phyloP scores from a whole-genome alignment of 1,140 invertebrate species.

The Pectinophora gossypiella region DNA sequence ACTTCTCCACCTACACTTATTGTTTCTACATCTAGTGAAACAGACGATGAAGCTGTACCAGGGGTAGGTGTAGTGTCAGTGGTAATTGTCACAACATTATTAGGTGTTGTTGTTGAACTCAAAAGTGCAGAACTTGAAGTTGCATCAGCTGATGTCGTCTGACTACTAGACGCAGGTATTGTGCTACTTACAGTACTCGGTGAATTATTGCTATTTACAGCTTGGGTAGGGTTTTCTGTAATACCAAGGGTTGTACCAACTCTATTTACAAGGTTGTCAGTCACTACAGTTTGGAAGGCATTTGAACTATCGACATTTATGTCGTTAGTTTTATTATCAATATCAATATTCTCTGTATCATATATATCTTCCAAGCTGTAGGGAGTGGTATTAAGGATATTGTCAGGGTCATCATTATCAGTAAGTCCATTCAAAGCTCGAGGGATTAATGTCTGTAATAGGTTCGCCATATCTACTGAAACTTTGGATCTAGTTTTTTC shows the following conservation, averaged over 20 bases:
- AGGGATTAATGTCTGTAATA: slow-evolving; percentile 57
- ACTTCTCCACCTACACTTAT: slow-evolving; percentile 14
- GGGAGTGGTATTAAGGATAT: slow-evolving; percentile 58
- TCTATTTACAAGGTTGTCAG: slow-evolving; percentile 46
- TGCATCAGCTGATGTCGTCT: slow-evolving; percentile 24
- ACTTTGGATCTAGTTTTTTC: slow-evolving; percentile 57
- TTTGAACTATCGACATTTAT: slow-evolving; percentile 11
- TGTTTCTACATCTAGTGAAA: slow-evolving; percentile 20
- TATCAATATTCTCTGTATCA: slow-evolving; percentile 59
- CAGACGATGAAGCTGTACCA: slow-evolving; percentile 22
- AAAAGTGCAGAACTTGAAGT: slow-evolving; percentile 1
- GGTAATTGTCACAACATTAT: not conserved
- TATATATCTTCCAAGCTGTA: slow-evolving; percentile 67
- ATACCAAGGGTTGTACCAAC: slow-evolving; percentile 19
- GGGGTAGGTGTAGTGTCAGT: not conserved
- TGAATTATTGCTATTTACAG: slow-evolving; percentile 48
- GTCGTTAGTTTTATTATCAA: slow-evolving; percentile 11
- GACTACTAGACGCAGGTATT: slow-evolving; percentile 25
- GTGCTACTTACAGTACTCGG: slow-evolving; percentile 17
- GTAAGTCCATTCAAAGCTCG: slow-evolving; percentile 46
- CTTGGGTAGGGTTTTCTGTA: slow-evolving; percentile 15
- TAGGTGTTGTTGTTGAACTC: not conserved
- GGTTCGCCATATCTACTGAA: slow-evolving; percentile 60
- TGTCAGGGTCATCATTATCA: slow-evolving; percentile 46
- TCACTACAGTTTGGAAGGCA: slow-evolving; percentile 41